Conservation (phyloP, 2,113 vertebrate genomes). For the Cryptotis parvus region DNA sequence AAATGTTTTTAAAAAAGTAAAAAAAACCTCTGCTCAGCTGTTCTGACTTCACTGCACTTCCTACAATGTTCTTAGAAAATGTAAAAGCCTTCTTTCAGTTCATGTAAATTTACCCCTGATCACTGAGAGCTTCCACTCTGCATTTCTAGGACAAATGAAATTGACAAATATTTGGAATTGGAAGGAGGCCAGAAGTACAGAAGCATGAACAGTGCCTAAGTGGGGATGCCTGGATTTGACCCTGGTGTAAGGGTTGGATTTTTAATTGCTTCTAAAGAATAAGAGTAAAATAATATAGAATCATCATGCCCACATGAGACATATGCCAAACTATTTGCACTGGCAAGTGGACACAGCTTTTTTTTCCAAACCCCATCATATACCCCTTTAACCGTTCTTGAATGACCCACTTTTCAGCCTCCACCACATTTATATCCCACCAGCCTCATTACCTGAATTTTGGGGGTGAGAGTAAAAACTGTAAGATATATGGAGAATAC, state of each 20-base stretch:
- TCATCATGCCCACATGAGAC: not conserved
- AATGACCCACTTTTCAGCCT: not conserved
- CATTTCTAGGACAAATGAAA: slow-evolving; percentile 17
- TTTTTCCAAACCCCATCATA: not conserved
- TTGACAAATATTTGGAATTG: slow-evolving; percentile 1
- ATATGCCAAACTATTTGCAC: not conserved
- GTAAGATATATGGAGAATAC: not conserved
- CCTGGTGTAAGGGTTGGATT: not conserved
- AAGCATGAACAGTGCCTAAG: not conserved
- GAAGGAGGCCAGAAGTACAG: not conserved
- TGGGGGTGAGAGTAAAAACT: not conserved
- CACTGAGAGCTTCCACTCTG: not conserved
- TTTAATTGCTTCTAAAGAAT: not conserved
- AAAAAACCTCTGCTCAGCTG: slow-evolving; percentile 11
- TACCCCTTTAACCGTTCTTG: slow-evolving; percentile 9
- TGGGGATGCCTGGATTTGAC: too few species aligned
- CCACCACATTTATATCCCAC: not conserved
- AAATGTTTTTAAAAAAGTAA: slow-evolving; percentile 4
- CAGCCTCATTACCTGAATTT: not conserved
- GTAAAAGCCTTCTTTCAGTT: not conserved
- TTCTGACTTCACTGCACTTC: not conserved
- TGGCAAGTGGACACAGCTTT: too few species aligned
- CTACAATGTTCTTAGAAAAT: not conserved
- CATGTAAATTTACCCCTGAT: not conserved
- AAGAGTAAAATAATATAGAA: not conserved